A percentile compares a stretch with the other conserved stretches of the same genome.
phyloP scores from a whole-genome alignment of 2,113 vertebrate species.

The Rutilus rutilus region DNA sequence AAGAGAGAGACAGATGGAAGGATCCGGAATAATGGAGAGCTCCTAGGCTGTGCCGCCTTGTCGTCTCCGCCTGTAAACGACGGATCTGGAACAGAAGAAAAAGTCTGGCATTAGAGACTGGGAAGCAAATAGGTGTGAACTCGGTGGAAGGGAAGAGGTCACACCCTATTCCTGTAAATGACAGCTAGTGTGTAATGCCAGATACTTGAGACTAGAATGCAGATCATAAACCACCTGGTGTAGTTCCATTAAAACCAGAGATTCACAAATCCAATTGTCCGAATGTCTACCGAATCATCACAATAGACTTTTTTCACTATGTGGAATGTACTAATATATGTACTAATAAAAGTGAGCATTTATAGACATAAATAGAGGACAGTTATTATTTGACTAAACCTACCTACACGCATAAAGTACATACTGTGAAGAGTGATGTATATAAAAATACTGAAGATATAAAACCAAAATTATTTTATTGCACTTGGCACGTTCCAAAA shows the following conservation, averaged over 20 bases:
- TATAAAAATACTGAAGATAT: neutral
- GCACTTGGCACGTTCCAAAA: neutral
- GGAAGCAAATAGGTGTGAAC: neutral
- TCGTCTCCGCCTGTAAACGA: conserved; percentile 69
- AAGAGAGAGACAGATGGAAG: conserved; percentile 38
- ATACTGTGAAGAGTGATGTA: neutral
- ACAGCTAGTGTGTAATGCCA: conserved; percentile 49
- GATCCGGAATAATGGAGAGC: conserved; percentile 51
- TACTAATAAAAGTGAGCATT: neutral
- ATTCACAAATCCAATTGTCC: conserved; percentile 63
- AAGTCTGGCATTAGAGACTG: conserved; percentile 13
- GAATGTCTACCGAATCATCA: neutral
- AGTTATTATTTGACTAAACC: neutral
- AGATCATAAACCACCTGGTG: conserved; percentile 46
- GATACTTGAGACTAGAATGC: conserved; percentile 17
- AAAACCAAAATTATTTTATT: neutral
- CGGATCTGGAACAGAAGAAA: conserved; percentile 58
- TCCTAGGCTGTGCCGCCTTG: conserved; percentile 69
- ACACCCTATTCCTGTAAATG: conserved; percentile 30
- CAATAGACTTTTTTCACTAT: neutral
- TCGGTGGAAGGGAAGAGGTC: neutral
- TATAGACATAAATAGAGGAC: neutral
- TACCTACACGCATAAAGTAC: too few species aligned
- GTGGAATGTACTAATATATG: neutral
- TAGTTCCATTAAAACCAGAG: conserved; percentile 67